phyloP scores from a whole-genome alignment of 2,113 vertebrate genomes.

The Bos taurus region DNA sequence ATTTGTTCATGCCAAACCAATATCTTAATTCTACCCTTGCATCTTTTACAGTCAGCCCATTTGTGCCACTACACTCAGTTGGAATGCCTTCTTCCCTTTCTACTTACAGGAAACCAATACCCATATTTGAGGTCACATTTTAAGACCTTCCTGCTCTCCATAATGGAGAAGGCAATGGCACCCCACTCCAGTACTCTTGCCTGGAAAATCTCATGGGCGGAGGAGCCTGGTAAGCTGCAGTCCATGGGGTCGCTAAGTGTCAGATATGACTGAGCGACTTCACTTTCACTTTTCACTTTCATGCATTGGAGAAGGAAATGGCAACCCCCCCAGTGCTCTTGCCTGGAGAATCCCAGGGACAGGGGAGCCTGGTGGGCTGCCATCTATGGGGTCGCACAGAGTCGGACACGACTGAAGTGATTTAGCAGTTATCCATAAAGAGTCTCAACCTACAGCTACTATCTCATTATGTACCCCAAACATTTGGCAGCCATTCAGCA shows the following conservation, averaged over 20 bases:
- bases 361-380: no score
- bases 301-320: no score
- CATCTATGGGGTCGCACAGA: no score
- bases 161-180: neutral
- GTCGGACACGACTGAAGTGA: no score
- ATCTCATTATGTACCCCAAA: neutral
- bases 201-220: no score
- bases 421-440: neutral
- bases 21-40: neutral
- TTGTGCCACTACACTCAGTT: neutral
- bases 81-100: neutral
- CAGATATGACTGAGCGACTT: no score
- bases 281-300: no score
- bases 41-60: neutral
- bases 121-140: neutral
- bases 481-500: neutral
- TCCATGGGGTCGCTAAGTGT: no score
- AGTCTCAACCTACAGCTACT: neutral
- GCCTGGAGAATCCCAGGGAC: no score
- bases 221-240: no score
- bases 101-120: neutral
- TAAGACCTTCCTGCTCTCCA: neutral
- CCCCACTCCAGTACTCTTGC: no score
- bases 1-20: neutral
- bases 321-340: no score